These are phyloP conservation scores for Acrobasis repandana DNA, from an alignment of 2,888 invertebrate species.

Conservation along the genomic window DNA sequence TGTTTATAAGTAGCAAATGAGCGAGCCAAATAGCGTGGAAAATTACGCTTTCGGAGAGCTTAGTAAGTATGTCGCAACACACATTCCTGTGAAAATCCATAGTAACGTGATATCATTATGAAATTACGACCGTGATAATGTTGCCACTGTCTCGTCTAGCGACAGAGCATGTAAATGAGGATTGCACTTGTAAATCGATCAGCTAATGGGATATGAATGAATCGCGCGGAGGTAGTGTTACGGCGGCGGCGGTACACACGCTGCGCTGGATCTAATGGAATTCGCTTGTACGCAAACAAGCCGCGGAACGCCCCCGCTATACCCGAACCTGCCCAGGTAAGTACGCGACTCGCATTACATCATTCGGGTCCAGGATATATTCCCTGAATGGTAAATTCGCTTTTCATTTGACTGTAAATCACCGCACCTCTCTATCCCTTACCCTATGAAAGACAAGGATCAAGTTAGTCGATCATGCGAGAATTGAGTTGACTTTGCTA, in stretches of 20 bases:
- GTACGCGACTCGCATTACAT: slow-evolving; percentile 49
- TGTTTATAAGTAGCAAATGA: no score
- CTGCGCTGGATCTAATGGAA: slow-evolving; percentile 79
- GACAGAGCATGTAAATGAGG: slow-evolving; percentile 50
- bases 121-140: neutral
- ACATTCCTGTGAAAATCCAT: neutral
- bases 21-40: no score
- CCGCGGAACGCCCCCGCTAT: slow-evolving; percentile 63
- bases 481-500: slow-evolving; percentile 26
- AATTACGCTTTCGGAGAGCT: no score
- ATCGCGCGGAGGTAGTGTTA: slow-evolving; percentile 61
- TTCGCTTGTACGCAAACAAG: slow-evolving; percentile 82
- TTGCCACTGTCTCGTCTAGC: slow-evolving; percentile 30
- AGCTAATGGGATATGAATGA: slow-evolving; percentile 81
- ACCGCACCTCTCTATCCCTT: slow-evolving; percentile 28
- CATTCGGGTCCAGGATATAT: slow-evolving; percentile 34
- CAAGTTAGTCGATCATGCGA: slow-evolving; percentile 27
- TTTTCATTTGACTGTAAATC: slow-evolving; percentile 34
- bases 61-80: neutral
- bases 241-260: slow-evolving; percentile 70
- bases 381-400: slow-evolving; percentile 33
- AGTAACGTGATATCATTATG: neutral
- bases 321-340: slow-evolving; percentile 51
- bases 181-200: slow-evolving; percentile 76
- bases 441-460: slow-evolving; percentile 27